Base-by-base conservation (phyloP, 2,888 invertebrate species). In the Rotaria socialis region DNA sequence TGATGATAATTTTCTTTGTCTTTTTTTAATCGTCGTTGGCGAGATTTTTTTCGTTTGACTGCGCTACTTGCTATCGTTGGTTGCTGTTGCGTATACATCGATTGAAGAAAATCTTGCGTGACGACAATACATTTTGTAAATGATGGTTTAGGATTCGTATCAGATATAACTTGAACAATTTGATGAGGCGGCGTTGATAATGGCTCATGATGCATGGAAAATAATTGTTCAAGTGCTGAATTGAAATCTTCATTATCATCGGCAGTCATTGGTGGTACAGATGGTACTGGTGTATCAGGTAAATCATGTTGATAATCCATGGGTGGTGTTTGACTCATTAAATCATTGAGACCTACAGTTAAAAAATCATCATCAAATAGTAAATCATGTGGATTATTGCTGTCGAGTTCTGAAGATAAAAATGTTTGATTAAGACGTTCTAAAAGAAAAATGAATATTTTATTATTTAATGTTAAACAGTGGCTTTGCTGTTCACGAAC, bases 71-170 rank as follows among this genome's bases (percentile, higher is more conserved):
- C 10, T 58, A 19, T 67, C 24, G 67, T n/a, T n/a, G 58, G 1
- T 52, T n/a, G 56, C 8, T 56, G 58, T 67, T 67, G 67, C 0
- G 67, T 67, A 67, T 67, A 67, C 67, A 67, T 67, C 19, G 67
- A 67, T 67, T 67, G 67, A 67, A 67, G 67, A 67, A 67, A 67
- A 67, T 67, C 67, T 35, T 67, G 67, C 35, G 67, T 67, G 1
- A 67, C 67, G 35, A 67, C 67, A 67, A 67, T 67, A 67, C 67
- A 67, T 67, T 67, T 67, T 35, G 67, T 67, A 67, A 67, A 67
- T 19, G 67, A 67, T 67, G 67, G 35, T 67, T 67, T 67, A 3
- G 67, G 35, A 67, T 27, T 35, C 1, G 35, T 67, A 6, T 67
- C 67, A 0, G 67, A 35, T 5, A 67, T 27, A 35, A 67, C 27